phyloP scores from a whole-genome alignment of 2,797 vertebrate species.

The Xiphorhynchus erythropygius region DNA sequence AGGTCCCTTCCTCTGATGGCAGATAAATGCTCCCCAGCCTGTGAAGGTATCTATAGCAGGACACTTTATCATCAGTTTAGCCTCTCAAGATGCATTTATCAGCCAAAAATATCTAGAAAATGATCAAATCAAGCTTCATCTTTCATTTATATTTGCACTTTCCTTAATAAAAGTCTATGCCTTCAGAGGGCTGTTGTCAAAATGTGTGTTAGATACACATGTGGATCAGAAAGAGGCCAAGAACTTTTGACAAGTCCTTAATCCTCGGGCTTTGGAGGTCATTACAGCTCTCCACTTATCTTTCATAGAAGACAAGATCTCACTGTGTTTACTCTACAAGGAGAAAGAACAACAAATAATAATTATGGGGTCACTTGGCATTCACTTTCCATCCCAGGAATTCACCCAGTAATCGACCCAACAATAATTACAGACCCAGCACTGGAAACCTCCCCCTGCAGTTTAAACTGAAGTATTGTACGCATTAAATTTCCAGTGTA shows the following conservation, averaged over 20 bases:
- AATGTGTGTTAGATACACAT: not conserved
- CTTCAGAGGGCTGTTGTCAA: not conserved
- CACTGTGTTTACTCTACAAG: not conserved
- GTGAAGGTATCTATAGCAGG: not conserved
- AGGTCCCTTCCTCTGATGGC: not conserved
- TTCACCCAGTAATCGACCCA: not conserved
- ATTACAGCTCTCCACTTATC: not conserved
- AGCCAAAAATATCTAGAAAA: not conserved
- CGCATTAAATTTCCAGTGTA: not conserved
- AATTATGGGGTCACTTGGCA: not conserved
- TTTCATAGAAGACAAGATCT: not conserved
- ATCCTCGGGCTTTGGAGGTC: not conserved
- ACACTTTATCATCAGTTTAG: not conserved
- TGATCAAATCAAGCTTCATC: not conserved
- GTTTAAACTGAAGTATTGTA: not conserved
- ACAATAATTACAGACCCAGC: not conserved
- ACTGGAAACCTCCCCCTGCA: not conserved
- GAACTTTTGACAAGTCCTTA: not conserved
- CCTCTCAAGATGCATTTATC: not conserved
- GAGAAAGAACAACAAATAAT: not conserved
- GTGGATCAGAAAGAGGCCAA: not conserved
- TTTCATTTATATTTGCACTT: not conserved
- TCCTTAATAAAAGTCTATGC: not conserved
- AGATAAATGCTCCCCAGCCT: not conserved
- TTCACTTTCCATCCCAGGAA: not conserved